Conservation (phyloP, 1,140 invertebrate species). For the Aporrectodea caliginosa region DNA sequence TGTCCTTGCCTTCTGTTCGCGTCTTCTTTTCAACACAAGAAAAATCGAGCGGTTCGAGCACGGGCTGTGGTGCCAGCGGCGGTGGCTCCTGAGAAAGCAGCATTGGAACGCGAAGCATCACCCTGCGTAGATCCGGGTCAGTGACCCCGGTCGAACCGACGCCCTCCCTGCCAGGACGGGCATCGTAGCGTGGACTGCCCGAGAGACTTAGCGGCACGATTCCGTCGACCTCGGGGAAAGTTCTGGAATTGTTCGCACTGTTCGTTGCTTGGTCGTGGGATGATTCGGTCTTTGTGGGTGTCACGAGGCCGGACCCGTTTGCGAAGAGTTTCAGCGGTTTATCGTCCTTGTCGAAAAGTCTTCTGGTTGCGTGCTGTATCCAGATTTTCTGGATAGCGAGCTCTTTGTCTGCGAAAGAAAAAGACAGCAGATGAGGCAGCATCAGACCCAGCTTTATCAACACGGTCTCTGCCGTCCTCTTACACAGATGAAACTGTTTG, state of each 20-base stretch:
- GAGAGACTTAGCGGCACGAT: no score
- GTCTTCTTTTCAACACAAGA: background rate
- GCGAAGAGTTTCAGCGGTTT: background rate
- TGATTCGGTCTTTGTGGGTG: no score
- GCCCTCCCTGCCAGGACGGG: no score
- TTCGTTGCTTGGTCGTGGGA: no score
- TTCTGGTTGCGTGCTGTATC: background rate
- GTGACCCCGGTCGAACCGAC: background rate
- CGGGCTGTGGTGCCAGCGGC: background rate
- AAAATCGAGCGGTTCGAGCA: background rate
- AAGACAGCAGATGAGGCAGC: no score
- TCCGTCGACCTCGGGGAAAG: no score
- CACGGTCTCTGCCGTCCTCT: no score
- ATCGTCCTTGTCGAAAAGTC: background rate
- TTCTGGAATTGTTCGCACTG: no score
- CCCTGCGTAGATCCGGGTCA: background rate
- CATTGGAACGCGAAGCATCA: background rate
- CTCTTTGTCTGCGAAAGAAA: background rate
- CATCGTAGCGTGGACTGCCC: no score
- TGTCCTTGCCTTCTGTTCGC: slow-evolving; percentile 9
- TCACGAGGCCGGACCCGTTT: background rate
- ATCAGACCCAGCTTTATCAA: no score
- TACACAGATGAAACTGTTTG: no score
- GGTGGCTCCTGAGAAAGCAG: background rate
- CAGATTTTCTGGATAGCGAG: background rate